Base-by-base conservation (phyloP, 2,888 invertebrate species). In the Theristus sp. region DNA sequence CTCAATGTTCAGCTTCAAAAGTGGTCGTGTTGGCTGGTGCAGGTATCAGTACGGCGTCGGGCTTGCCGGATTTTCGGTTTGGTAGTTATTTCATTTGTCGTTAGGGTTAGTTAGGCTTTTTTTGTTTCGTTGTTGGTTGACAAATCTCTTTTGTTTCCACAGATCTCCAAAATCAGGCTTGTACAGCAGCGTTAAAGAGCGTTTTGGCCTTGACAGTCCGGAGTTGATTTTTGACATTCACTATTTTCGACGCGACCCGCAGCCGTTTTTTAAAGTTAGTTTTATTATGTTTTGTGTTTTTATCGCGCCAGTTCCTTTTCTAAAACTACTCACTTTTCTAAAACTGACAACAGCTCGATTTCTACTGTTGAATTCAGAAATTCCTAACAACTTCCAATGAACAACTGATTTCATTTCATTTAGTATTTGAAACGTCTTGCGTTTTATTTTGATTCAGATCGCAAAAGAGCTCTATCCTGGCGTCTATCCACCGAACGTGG, bases 211-310 rank as follows among this genome's bases (percentile, higher is more conserved):
- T 47, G 86, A 87, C 3, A 85, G 88, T 76, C 89, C 89, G 17
- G 77, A 79, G 62, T 84, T 88, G 58, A 85, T 87, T 84, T 87
- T 87, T 74, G 85, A 86, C 71, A 84, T 86, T 46, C 78, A 81
- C 62, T 86, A 84, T 73, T 87, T 87, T 74, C 81, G 81, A 49
- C 81, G 82, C 66, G 87, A 89, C 75, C 89, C 87, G 1, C 79
- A 86, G 59, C 89, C 89, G 1, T 90, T 90, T 75, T 90, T 83
- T 74, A 86, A 87, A 73, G 89, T 90, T 76, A 89, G 89, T n/a
- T n/a, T n/a, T n/a, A n/a, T n/a, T n/a, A n/a, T n/a, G n/a, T n/a
- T n/a, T n/a, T n/a, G n/a, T n/a, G n/a, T n/a, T n/a, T n/a, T n/a
- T n/a, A n/a, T n/a, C 1, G 71, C 17, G 17, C 38, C 17, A 38